These are phyloP conservation scores for Lagria hirta DNA, from an alignment of 2,888 invertebrate genomes.

Conservation along the genomic window DNA sequence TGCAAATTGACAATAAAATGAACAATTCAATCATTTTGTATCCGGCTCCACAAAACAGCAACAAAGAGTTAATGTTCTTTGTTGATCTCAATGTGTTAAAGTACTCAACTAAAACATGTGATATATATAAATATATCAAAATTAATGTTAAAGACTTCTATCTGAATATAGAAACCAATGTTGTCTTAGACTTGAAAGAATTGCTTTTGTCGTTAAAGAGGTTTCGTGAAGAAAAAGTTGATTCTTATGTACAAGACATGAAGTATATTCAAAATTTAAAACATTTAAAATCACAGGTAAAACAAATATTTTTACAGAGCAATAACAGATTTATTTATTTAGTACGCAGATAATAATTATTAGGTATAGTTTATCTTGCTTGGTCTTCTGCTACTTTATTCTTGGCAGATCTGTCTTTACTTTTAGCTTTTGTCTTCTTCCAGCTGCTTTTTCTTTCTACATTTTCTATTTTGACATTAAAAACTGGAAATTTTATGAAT, in stretches of 20 bases:
- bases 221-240: conserved; percentile 61
- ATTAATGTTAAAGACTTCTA: conserved; percentile 67
- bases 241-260: conserved; percentile 53
- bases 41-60: conserved; percentile 56
- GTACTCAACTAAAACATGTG: conserved; percentile 57
- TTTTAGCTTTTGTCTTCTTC: too few species aligned
- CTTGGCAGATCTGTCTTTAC: too few species aligned
- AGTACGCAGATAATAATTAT: too few species aligned
- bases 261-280: conserved; percentile 63
- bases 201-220: conserved; percentile 59
- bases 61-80: conserved; percentile 62
- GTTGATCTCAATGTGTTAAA: conserved; percentile 62
- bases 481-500: too few species aligned
- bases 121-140: conserved; percentile 65
- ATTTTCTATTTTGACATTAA: too few species aligned
- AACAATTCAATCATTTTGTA: conserved; percentile 45
- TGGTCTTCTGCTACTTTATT: too few species aligned
- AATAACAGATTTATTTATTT: too few species aligned
- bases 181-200: conserved; percentile 64
- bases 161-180: conserved; percentile 70
- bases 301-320: too few species aligned
- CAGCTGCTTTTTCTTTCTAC: too few species aligned
- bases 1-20: conserved; percentile 70
- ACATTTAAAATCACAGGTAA: conserved; percentile 52
- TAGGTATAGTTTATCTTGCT: too few species aligned